phyloP scores from a whole-genome alignment of 2,113 vertebrate genomes.

The Oryzias celebensis region DNA sequence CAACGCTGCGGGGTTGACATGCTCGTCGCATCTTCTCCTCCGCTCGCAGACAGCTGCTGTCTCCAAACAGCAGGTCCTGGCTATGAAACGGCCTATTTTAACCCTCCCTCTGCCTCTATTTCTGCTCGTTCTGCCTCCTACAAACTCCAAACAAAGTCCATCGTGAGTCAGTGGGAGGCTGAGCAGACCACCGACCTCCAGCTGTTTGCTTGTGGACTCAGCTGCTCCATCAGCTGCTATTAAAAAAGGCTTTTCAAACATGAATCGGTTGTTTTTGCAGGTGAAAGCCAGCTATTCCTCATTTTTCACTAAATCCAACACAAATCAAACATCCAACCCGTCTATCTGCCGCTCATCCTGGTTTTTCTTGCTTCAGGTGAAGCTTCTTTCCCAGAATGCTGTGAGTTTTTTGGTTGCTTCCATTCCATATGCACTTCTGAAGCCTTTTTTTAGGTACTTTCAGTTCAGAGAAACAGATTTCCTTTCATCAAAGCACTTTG shows the following conservation, averaged over 20 bases:
- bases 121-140: slow-evolving; percentile 32
- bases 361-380: not conserved
- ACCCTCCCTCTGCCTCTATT: slow-evolving; percentile 12
- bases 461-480: too few relatives aligned
- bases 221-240: too few relatives aligned
- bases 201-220: slow-evolving; percentile 31
- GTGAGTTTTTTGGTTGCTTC: too few relatives aligned
- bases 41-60: slow-evolving; percentile 30
- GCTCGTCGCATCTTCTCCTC: slow-evolving; percentile 9
- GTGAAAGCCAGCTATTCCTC: not conserved
- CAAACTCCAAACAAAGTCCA: slow-evolving; percentile 45
- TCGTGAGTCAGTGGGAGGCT: slow-evolving; percentile 48
- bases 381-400: too few relatives aligned
- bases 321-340: not conserved
- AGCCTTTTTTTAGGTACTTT: too few relatives aligned
- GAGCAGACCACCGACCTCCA: slow-evolving; percentile 31
- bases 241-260: too few relatives aligned
- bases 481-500: too few relatives aligned
- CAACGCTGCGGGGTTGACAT: slow-evolving; percentile 34
- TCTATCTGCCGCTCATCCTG: not conserved
- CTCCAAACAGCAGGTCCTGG: slow-evolving; percentile 38
- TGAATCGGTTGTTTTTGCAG: too few relatives aligned
- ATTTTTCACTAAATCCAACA: not conserved
- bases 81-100: slow-evolving; percentile 9
- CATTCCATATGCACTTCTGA: too few relatives aligned